Percentiles rank a stretch among this genome's conserved stretches.
Conservation (phyloP, 1,140 invertebrate species). For the Ostrea edulis region DNA sequence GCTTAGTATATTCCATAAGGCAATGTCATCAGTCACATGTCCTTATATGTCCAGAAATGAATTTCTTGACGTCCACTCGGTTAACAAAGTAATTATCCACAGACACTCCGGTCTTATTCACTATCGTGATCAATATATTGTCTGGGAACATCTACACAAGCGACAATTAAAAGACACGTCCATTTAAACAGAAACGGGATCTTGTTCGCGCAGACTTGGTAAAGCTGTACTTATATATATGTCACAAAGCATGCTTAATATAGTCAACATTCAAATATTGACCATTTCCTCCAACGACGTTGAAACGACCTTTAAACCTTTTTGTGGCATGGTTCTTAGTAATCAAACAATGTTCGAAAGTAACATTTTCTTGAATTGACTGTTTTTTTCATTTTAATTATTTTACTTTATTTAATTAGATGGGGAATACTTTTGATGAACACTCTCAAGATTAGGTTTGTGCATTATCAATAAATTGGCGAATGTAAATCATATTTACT, state of each 20-base stretch:
- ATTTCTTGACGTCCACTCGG: background rate
- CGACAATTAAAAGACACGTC: background rate
- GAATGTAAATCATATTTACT: too few relatives aligned
- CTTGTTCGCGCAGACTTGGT: background rate
- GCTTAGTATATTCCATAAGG: background rate
- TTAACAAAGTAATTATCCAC: background rate
- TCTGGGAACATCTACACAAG: background rate
- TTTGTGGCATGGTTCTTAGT: background rate
- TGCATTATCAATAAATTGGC: too few relatives aligned
- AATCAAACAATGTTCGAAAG: background rate
- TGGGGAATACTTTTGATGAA: too few relatives aligned
- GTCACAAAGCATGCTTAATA: background rate
- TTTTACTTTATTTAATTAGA: too few relatives aligned
- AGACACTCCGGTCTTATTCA: background rate
- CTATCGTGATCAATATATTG: background rate
- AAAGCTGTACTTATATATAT: background rate
- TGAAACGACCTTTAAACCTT: background rate
- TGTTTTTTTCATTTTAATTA: too few relatives aligned
- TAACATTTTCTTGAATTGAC: too few relatives aligned
- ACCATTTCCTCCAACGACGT: background rate
- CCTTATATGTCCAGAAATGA: background rate
- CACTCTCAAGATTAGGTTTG: too few relatives aligned
- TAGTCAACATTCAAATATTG: slow-evolving; percentile 9
- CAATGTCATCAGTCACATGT: background rate
- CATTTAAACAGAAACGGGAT: slow-evolving; percentile 15